These are phyloP conservation scores for Amblyteles armatorius DNA, from an alignment of 2,888 invertebrate species.

Conservation along the genomic window DNA sequence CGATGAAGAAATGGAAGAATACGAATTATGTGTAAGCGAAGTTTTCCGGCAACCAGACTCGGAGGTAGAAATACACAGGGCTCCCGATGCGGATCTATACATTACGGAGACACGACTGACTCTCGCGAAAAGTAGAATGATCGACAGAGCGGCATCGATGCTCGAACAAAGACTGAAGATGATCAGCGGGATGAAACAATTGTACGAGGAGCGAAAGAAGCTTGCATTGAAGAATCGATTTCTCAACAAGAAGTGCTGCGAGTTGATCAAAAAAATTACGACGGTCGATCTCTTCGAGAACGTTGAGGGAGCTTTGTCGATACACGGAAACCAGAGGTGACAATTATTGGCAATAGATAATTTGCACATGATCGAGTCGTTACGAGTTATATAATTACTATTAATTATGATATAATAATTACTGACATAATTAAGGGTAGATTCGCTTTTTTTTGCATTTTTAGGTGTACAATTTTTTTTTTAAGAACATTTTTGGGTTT, in stretches of 20 bases:
- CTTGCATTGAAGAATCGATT: slow-evolving; percentile 68
- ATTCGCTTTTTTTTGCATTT: too few species aligned
- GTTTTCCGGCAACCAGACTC: background rate
- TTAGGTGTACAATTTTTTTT: too few species aligned
- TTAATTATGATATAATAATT: background rate
- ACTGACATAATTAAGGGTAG: background rate
- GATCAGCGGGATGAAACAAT: slow-evolving; percentile 60
- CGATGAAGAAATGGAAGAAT: slow-evolving; percentile 46
- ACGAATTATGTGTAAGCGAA: slow-evolving; percentile 7
- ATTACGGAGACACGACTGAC: background rate
- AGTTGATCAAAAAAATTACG: slow-evolving; percentile 61
- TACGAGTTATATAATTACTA: too few species aligned
- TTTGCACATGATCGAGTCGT: background rate
- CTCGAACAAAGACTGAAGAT: slow-evolving; percentile 63
- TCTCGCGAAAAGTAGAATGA: slow-evolving; percentile 35
- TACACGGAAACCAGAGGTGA: slow-evolving; percentile 50
- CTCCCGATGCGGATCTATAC: background rate
- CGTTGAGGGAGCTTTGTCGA: slow-evolving; percentile 59
- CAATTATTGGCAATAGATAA: background rate
- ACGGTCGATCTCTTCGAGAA: slow-evolving; percentile 65
- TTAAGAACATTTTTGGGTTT: too few species aligned
- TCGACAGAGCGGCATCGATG: slow-evolving; percentile 31
- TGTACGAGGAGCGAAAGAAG: slow-evolving; percentile 57
- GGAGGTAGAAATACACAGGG: background rate
- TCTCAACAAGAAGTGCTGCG: slow-evolving; percentile 70